A percentile compares a stretch with the other conserved stretches of the same genome.
These are phyloP conservation scores for Drosophila setosimentum DNA, from an alignment of 2,888 invertebrate genomes.

Conservation along the genomic window DNA sequence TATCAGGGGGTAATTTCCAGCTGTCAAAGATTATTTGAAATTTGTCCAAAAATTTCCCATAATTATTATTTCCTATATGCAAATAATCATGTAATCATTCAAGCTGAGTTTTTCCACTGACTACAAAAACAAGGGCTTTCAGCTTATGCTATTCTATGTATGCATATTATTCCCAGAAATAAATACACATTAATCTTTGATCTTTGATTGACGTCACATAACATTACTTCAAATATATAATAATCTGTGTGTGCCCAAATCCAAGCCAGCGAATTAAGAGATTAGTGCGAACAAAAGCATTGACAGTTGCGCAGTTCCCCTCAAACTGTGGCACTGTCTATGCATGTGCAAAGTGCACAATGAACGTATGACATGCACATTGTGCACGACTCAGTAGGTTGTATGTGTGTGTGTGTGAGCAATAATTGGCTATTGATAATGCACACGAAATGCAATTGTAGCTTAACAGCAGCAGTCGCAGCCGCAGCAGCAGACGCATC, in stretches of 20 bases:
- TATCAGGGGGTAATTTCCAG: conserved; percentile 19
- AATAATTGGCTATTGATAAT: conserved; percentile 43
- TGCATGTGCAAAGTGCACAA: conserved; percentile 49
- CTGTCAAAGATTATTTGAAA: conserved; percentile 17
- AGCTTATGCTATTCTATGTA: not conserved
- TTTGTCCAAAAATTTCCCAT: conserved; percentile 4
- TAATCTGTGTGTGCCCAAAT: not conserved
- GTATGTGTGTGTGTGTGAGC: conserved; percentile 2
- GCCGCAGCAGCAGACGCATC: conserved; percentile 9
- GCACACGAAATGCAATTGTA: conserved; percentile 35
- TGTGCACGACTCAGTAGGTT: conserved; percentile 12
- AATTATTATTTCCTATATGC: not conserved
- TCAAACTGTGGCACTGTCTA: conserved; percentile 26
- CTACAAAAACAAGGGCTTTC: not conserved
- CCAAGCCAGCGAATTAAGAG: not conserved
- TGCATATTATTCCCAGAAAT: not conserved
- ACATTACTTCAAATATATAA: not conserved
- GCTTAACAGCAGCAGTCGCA: conserved; percentile 1
- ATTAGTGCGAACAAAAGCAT: conserved; percentile 5
- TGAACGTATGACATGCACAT: conserved; percentile 14
- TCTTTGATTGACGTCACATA: not conserved
- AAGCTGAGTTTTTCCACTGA: not conserved
- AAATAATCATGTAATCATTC: not conserved
- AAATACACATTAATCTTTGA: not conserved
- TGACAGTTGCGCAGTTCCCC: conserved; percentile 8